phyloP scores from a whole-genome alignment of 2,888 invertebrate genomes.

The Hesperia comma region DNA sequence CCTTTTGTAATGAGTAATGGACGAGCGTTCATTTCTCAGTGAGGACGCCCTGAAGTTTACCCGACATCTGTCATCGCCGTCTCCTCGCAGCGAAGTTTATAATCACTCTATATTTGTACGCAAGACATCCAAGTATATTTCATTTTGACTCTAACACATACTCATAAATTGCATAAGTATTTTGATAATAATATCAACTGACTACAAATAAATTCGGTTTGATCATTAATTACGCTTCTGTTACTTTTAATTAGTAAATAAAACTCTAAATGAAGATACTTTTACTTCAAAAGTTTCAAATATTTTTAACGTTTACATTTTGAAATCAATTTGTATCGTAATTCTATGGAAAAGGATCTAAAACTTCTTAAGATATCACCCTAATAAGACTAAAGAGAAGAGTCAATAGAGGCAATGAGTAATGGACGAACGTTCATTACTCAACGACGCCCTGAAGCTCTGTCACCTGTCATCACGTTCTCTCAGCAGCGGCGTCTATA shows the following conservation, averaged over 20 bases:
- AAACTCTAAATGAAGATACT: no score
- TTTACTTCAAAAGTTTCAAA: not conserved
- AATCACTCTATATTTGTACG: constrained; percentile 12
- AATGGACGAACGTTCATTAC: constrained; percentile 68
- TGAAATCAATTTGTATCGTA: no score
- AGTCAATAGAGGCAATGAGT: constrained; percentile 63
- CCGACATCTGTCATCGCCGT: constrained; percentile 63
- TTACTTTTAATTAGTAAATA: no score
- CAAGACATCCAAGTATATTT: not conserved
- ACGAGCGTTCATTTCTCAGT: constrained; percentile 65
- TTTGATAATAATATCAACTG: no score
- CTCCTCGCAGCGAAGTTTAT: constrained; percentile 23
- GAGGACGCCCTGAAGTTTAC: constrained; percentile 62
- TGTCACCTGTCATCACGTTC: constrained; percentile 69
- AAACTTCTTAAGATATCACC: constrained; percentile 1
- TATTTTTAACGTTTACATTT: no score
- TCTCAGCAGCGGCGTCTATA: constrained; percentile 45
- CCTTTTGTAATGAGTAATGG: constrained; percentile 50
- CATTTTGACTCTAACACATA: not conserved
- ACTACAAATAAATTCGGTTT: no score
- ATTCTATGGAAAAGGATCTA: not conserved
- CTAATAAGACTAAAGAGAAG: constrained; percentile 4
- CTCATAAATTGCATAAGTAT: not conserved
- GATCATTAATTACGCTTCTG: no score
- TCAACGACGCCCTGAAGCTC: constrained; percentile 70